Conservation (phyloP, 1,140 invertebrate species). For the Drosophila littoralis region DNA sequence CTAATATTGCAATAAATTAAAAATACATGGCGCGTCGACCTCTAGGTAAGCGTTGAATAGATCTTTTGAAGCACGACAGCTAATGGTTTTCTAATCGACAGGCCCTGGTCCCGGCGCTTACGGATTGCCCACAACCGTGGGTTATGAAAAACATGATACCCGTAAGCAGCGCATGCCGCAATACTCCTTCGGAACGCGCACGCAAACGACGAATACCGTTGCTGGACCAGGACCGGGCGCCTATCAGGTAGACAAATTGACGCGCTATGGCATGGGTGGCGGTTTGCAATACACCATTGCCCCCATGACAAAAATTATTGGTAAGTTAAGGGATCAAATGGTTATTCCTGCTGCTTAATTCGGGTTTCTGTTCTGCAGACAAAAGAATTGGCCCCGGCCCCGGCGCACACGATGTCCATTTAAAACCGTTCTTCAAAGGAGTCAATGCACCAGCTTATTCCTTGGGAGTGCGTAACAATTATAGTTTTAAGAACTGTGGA, state of each 20-base stretch:
- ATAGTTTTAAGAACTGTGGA: constrained; percentile 79
- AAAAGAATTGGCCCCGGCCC: constrained; percentile 85
- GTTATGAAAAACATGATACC: constrained; percentile 86
- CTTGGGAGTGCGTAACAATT: constrained; percentile 85
- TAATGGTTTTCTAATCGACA: constrained; percentile 28
- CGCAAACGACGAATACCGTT: constrained; percentile 3
- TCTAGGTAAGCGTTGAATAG: constrained; percentile 50
- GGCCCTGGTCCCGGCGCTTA: constrained; percentile 88
- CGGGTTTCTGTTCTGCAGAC: constrained; percentile 27
- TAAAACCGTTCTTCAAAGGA: constrained; percentile 84
- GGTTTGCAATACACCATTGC: constrained; percentile 79
- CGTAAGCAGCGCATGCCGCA: constrained; percentile 86
- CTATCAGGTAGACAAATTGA: constrained; percentile 69
- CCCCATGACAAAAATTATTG: constrained; percentile 44
- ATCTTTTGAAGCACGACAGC: too few species aligned
- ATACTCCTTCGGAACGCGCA: constrained; percentile 86
- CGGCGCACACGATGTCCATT: constrained; percentile 85
- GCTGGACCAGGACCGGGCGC: constrained; percentile 72
- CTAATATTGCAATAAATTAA: constrained; percentile 68
- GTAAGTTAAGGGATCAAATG: constrained; percentile 29
- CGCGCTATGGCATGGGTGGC: constrained; percentile 61
- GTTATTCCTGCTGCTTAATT: background rate
- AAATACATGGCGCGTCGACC: constrained; percentile 53
- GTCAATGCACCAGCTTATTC: constrained; percentile 85
- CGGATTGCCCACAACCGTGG: constrained; percentile 86